phyloP scores from a whole-genome alignment of 2,888 invertebrate species.

The Rotaria magnacalcarata region DNA sequence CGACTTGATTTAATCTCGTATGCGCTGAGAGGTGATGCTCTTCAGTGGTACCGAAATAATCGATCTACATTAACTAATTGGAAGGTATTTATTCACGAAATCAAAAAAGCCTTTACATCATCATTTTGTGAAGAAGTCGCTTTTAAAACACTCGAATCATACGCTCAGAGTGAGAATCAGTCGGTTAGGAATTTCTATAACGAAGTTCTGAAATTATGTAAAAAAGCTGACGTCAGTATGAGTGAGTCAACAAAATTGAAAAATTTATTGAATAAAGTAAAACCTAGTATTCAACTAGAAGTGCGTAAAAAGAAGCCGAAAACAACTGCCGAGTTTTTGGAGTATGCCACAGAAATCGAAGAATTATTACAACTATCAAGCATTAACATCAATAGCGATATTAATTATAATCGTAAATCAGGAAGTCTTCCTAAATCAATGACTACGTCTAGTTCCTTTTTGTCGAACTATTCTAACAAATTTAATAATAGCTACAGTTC shows the following conservation, averaged over 20 bases:
- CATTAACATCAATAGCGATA: too few species aligned
- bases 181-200: not conserved
- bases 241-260: conserved; percentile 14
- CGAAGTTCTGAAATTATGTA: not conserved
- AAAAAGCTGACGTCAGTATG: not conserved
- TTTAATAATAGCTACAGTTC: too few species aligned
- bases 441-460: too few species aligned
- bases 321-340: too few species aligned
- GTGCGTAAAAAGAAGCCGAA: not conserved
- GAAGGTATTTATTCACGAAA: not conserved
- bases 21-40: not conserved
- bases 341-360: too few species aligned
- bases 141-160: not conserved
- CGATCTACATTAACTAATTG: not conserved
- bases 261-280: not conserved
- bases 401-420: too few species aligned
- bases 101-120: not conserved
- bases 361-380: too few species aligned
- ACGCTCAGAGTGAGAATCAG: not conserved
- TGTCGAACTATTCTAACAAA: too few species aligned
- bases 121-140: not conserved
- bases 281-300: not conserved
- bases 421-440: too few species aligned
- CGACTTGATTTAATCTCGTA: not conserved
- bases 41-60: not conserved